Evolutionary conservation across 35 echinoderm and acorn worm species (phyloP).

Genomic region (Antedon bifida): DNA sequence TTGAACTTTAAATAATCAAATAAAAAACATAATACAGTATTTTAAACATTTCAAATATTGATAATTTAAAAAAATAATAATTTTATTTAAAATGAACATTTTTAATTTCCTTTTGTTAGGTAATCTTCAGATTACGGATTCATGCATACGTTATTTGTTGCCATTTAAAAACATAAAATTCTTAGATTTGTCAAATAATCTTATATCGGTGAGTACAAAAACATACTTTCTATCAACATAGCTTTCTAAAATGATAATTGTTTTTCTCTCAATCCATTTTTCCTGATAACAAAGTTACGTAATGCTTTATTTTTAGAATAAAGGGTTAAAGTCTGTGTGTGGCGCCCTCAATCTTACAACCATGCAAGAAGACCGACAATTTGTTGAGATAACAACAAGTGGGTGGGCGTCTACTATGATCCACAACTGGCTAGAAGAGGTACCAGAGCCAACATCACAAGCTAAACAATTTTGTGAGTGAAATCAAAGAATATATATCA

Average conservation of each 20-base stretch:
- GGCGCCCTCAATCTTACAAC: background rate
- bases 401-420: background rate
- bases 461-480: background rate
- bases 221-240: too few species aligned
- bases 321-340: background rate
- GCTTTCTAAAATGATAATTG: too few species aligned
- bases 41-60: too few species aligned
- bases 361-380: background rate
- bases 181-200: background rate
- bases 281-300: too few species aligned
- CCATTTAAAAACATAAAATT: background rate
- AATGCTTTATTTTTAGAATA: background rate
- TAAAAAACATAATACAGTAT: too few species aligned
- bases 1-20: too few species aligned
- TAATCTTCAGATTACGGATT: background rate
- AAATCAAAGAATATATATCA: background rate
- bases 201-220: background rate
- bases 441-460: background rate
- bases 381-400: background rate
- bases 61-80: too few species aligned
- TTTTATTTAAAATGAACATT: too few species aligned
- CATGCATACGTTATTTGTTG: background rate
- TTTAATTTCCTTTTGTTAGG: background rate
- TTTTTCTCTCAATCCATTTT: too few species aligned
- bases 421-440: background rate